These are phyloP conservation scores for Drosophila lacicola DNA, from an alignment of 2,888 invertebrate species.

Conservation along the genomic window DNA sequence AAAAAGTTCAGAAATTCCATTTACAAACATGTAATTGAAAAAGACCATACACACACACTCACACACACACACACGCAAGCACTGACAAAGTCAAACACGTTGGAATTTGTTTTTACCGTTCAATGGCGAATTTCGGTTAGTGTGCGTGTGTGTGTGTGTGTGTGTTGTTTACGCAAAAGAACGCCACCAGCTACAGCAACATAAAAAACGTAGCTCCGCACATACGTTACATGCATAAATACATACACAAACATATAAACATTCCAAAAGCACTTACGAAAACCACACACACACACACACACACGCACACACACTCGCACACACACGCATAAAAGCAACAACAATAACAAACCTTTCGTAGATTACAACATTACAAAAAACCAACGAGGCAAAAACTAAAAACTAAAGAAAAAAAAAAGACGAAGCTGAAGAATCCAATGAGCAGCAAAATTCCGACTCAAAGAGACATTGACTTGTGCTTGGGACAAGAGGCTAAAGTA, in stretches of 20 bases:
- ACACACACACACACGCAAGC: slow-evolving; percentile 38
- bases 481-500: slow-evolving; percentile 65
- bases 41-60: slow-evolving; percentile 57
- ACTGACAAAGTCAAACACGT: slow-evolving; percentile 67
- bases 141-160: slow-evolving; percentile 22
- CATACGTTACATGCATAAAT: slow-evolving; percentile 19
- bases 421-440: slow-evolving; percentile 46
- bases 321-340: slow-evolving; percentile 11
- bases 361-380: slow-evolving; percentile 64
- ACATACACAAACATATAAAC: slow-evolving; percentile 24
- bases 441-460: slow-evolving; percentile 24
- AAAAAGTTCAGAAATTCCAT: slow-evolving; percentile 77
- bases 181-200: slow-evolving; percentile 61
- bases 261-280: slow-evolving; percentile 68
- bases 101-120: slow-evolving; percentile 72
- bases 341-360: slow-evolving; percentile 51
- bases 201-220: slow-evolving; percentile 28
- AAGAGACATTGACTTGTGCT: slow-evolving; percentile 48
- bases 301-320: slow-evolving; percentile 9
- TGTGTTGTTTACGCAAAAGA: slow-evolving; percentile 66
- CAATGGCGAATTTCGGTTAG: slow-evolving; percentile 73
- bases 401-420: slow-evolving; percentile 28
- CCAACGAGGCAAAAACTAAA: slow-evolving; percentile 11
- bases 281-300: slow-evolving; percentile 42
- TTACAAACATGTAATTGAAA: slow-evolving; percentile 79